Conservation (phyloP, 2,797 vertebrate species). For the Galago senegalensis region DNA sequence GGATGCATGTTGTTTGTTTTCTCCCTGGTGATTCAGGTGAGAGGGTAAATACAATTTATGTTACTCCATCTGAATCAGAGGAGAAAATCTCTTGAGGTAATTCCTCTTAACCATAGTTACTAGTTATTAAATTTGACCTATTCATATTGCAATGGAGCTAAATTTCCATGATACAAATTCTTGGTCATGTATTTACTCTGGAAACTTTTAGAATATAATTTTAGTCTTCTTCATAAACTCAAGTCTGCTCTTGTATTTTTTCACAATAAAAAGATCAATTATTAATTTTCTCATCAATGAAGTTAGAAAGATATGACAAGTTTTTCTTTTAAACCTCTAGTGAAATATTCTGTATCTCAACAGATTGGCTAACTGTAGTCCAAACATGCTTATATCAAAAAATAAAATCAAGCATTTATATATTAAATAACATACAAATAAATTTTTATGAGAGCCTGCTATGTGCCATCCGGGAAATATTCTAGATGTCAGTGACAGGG, state of each 20-base stretch:
- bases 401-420: background rate
- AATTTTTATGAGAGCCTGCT: background rate
- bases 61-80: background rate
- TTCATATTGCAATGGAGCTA: background rate
- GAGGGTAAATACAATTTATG: background rate
- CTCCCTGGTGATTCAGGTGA: background rate
- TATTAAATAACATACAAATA: background rate
- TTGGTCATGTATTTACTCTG: background rate
- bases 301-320: background rate
- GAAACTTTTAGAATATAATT: background rate
- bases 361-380: background rate
- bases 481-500: background rate
- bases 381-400: background rate
- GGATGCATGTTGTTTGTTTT: background rate
- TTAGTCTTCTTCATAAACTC: background rate
- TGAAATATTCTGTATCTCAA: background rate
- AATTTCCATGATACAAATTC: background rate
- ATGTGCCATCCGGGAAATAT: background rate
- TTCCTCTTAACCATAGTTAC: background rate
- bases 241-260: background rate
- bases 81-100: background rate
- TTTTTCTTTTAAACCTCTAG: background rate
- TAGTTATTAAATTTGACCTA: background rate
- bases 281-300: background rate
- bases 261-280: background rate